Conservation (phyloP, 1,140 invertebrate species). For the Papilio dardanus region DNA sequence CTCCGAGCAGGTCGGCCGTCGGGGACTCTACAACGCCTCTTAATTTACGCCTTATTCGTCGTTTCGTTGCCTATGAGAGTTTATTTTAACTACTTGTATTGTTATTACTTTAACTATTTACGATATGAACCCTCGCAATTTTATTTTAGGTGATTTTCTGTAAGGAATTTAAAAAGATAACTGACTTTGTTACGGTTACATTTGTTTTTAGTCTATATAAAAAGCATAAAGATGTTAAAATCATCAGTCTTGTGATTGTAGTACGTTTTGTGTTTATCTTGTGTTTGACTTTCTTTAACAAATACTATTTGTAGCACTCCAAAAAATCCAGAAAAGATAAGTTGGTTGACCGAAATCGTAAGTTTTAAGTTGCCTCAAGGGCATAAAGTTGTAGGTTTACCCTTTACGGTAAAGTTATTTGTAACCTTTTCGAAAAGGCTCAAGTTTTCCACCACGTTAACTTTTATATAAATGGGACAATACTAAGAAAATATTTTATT, state of each 20-base stretch:
- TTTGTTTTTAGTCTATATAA: too few relatives aligned
- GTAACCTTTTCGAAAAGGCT: constrained; percentile 26
- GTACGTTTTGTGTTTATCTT: too few relatives aligned
- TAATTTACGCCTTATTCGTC: constrained; percentile 23
- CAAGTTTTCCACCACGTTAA: constrained; percentile 21
- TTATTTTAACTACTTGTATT: constrained; percentile 9
- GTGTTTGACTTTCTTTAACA: too few relatives aligned
- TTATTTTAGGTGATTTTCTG: background rate
- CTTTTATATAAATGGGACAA: constrained; percentile 17
- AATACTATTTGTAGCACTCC: background rate
- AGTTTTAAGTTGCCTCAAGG: constrained; percentile 24
- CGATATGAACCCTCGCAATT: background rate
- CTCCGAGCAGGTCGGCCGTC: constrained; percentile 12
- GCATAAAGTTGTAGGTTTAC: constrained; percentile 30
- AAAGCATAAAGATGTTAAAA: too few relatives aligned
- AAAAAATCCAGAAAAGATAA: background rate
- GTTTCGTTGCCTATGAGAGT: constrained; percentile 10
- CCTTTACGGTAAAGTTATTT: constrained; percentile 25
- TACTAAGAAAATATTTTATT: background rate
- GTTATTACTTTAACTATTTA: background rate
- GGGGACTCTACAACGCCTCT: constrained; percentile 22
- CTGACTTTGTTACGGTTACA: too few relatives aligned
- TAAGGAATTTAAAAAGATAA: background rate
- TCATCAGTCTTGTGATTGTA: too few relatives aligned
- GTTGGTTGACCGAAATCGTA: background rate